Base-by-base conservation (phyloP, 2,113 vertebrate genomes). In the Myrmecophaga tridactyla region DNA sequence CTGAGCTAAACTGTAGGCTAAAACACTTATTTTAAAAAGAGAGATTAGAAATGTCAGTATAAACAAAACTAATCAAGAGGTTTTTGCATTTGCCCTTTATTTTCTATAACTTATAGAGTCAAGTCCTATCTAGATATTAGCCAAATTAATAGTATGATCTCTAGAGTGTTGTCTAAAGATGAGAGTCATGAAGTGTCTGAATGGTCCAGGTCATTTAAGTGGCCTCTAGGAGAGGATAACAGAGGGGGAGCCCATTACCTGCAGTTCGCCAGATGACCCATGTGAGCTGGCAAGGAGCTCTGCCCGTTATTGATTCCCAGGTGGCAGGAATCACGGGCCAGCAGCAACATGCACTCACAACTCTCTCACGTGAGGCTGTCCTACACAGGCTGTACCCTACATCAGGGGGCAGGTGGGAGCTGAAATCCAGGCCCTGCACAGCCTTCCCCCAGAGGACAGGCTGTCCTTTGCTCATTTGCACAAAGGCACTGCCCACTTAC, bases 21-120 rank as follows among this genome's bases (percentile, higher is more conserved):
- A 93, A 48, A 84, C 46, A 62, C 46, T n/a, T n/a, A n/a, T n/a
- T n/a, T n/a, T n/a, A n/a, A 29, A 70, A 60, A n/a, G 14, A 70
- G 48, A 96, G 85, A 87, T 17, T 31, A 76, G 76, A 91, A 92
- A 91, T 80, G 82, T 31, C 69, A 90, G 20, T 34, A 58, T 56
- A 90, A 80, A 20, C 46, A 65, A 78, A 25, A 69, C n/a, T 43
- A 43, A 80, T 90, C 51, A 21, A 93, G 80, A 76, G 9, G 9
- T 17, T 25, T 80, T n/a, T 76, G n/a, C 81, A 15, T 51, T 43
- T 36, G 81, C 48, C 62, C 34, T 86, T 51, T 67, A 70, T 85
- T 83, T 89, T 43, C 91, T 93, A n/a, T 84, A 39, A 65, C 23
- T 62, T 48, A 6, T 65, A 86, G 25, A 58, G 25, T 7, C 60